phyloP scores from a whole-genome alignment of 2,113 vertebrate genomes.

The Nanorana parkeri region DNA sequence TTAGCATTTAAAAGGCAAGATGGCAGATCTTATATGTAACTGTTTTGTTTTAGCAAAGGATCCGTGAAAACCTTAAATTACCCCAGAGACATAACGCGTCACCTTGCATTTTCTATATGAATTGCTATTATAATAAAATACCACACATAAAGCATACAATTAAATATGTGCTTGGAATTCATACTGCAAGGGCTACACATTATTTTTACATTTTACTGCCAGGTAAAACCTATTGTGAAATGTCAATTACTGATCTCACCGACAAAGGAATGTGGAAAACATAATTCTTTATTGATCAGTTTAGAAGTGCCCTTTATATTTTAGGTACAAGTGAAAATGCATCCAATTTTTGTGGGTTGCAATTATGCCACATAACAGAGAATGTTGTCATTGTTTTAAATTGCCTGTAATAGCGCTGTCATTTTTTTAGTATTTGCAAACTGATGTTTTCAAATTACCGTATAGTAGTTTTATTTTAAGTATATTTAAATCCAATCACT shows the following conservation, averaged over 20 bases:
- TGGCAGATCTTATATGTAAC: neutral
- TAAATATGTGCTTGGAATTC: conserved; percentile 33
- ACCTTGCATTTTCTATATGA: conserved; percentile 1
- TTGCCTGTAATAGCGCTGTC: conserved; percentile 5
- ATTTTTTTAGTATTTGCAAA: neutral
- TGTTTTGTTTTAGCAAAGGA: neutral
- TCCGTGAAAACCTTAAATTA: neutral
- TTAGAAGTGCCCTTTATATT: conserved; percentile 48
- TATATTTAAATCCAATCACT: no score
- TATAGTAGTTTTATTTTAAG: no score
- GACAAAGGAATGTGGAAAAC: conserved; percentile 36
- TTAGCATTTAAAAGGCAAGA: neutral
- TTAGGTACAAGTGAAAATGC: conserved; percentile 33
- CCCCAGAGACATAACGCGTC: neutral
- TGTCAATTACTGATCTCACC: conserved; percentile 47
- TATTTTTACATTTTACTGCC: conserved; percentile 37
- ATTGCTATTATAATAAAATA: conserved; percentile 4
- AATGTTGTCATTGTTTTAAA: conserved; percentile 10
- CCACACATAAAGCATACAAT: conserved; percentile 29
- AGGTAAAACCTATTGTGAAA: conserved; percentile 37
- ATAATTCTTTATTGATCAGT: conserved; percentile 51
- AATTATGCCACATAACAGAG: conserved; percentile 20
- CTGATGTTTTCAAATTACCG: neutral
- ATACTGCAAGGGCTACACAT: conserved; percentile 4
- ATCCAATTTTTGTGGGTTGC: conserved; percentile 23